A percentile compares a stretch with the other conserved stretches of the same genome.
Evolutionary conservation across 2,888 invertebrate genomes (phyloP).

Genomic region (Caenorhabditis zanzibari): DNA sequence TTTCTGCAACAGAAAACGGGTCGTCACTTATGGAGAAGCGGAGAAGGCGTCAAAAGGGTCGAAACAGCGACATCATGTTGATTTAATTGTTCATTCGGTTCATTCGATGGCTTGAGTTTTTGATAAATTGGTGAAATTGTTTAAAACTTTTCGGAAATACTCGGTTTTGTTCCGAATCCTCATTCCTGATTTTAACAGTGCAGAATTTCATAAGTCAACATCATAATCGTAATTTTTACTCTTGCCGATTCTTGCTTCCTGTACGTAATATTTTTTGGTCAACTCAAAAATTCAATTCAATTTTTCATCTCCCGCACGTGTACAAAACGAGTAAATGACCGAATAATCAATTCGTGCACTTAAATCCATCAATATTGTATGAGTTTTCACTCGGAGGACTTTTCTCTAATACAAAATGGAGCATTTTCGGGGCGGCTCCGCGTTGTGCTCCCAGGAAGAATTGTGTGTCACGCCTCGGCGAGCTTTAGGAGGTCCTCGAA

Average conservation of each 20-base stretch:
- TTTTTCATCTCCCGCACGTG: constrained; percentile 4
- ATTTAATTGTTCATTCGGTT: constrained; percentile 50
- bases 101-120: constrained; percentile 44
- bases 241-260: neutral
- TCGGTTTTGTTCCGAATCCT: neutral
- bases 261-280: constrained; percentile 9
- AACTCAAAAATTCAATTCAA: constrained; percentile 32
- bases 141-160: neutral
- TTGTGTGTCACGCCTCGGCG: constrained; percentile 58
- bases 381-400: constrained; percentile 16
- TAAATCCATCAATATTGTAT: constrained; percentile 60
- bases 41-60: constrained; percentile 56
- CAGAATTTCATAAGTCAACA: too few species aligned
- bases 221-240: too few species aligned
- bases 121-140: constrained; percentile 1
- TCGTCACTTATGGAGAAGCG: constrained; percentile 60
- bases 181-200: neutral
- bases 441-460: constrained; percentile 7
- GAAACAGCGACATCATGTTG: constrained; percentile 48
- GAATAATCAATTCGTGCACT: constrained; percentile 56
- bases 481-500: constrained; percentile 60
- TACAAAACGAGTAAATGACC: constrained; percentile 32
- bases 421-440: neutral
- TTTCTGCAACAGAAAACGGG: constrained; percentile 60
- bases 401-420: constrained; percentile 15